Conservation (phyloP, 2,113 vertebrate species). For the Trichechus manatus region DNA sequence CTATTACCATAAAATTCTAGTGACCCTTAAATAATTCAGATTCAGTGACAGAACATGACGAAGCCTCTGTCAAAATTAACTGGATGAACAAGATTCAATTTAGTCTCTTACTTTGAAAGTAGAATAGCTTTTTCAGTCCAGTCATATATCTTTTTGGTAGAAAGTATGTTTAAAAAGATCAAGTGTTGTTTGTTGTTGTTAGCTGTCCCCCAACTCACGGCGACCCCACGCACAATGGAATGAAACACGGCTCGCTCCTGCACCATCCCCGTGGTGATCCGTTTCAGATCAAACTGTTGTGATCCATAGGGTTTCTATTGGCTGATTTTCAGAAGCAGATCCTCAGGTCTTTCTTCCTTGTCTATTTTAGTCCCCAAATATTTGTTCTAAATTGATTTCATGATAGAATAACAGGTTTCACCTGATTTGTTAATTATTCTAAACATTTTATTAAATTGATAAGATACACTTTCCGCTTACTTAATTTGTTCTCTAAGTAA, state of each 20-base stretch:
- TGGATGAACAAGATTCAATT: constrained; percentile 32
- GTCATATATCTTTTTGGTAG: neutral
- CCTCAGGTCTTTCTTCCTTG: neutral
- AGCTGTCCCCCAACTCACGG: no score
- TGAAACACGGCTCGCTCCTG: no score
- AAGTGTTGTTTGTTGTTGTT: neutral
- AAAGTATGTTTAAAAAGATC: neutral
- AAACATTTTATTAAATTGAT: constrained; percentile 42
- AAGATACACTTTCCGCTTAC: neutral
- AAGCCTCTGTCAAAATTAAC: constrained; percentile 57
- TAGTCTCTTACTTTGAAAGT: constrained; percentile 7
- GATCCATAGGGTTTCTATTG: neutral
- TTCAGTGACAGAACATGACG: constrained; percentile 47
- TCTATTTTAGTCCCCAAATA: neutral
- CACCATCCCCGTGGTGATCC: no score
- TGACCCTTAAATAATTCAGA: constrained; percentile 68
- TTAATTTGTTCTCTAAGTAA: constrained; percentile 14
- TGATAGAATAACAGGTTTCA: neutral
- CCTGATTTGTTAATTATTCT: neutral
- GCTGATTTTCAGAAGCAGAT: neutral
- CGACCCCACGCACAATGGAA: no score
- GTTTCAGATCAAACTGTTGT: no score
- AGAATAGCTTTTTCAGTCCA: neutral
- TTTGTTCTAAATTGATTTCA: constrained; percentile 43
- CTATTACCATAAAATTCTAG: constrained; percentile 73